Percentiles rank a stretch among this genome's conserved stretches.
Evolutionary conservation across 23 tunicate genomes (phyloP).

Genomic region (Oikopleura vanhoeffeni): DNA sequence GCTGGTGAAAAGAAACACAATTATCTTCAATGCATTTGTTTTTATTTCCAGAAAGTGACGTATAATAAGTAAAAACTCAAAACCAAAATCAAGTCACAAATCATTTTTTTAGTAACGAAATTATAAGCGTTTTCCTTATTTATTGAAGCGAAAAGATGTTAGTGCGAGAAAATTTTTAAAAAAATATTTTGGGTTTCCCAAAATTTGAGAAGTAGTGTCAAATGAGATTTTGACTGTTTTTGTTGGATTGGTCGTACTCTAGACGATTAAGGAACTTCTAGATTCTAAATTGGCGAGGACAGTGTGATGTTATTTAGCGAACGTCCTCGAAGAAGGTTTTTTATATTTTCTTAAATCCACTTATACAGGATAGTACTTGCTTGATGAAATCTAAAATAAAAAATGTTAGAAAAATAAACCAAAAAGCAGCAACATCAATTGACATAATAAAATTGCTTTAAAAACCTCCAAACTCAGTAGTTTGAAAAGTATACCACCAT

Average conservation of each 20-base stretch:
- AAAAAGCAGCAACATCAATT: too few species aligned
- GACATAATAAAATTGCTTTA: too few species aligned
- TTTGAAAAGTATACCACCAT: too few species aligned
- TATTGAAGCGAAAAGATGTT: not conserved
- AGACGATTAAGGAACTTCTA: too few species aligned
- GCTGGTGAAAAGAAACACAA: too few species aligned
- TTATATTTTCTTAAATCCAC: too few species aligned
- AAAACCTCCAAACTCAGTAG: too few species aligned
- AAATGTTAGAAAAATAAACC: not conserved
- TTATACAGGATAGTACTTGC: not conserved
- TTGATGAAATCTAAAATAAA: conserved; percentile 12
- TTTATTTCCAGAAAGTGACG: not conserved
- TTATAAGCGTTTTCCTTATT: not conserved
- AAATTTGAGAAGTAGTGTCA: too few species aligned
- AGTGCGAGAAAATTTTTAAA: not conserved
- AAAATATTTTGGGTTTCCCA: too few species aligned
- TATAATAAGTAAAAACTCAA: not conserved
- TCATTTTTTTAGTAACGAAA: not conserved
- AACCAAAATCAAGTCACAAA: not conserved
- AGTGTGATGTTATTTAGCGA: too few species aligned
- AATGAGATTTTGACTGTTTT: not conserved
- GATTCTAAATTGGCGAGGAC: too few species aligned
- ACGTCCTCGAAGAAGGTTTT: too few species aligned
- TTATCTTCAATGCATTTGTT: not conserved
- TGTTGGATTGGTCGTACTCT: not conserved